Conservation (phyloP, 1,140 invertebrate genomes). For the Bombus superbus region DNA sequence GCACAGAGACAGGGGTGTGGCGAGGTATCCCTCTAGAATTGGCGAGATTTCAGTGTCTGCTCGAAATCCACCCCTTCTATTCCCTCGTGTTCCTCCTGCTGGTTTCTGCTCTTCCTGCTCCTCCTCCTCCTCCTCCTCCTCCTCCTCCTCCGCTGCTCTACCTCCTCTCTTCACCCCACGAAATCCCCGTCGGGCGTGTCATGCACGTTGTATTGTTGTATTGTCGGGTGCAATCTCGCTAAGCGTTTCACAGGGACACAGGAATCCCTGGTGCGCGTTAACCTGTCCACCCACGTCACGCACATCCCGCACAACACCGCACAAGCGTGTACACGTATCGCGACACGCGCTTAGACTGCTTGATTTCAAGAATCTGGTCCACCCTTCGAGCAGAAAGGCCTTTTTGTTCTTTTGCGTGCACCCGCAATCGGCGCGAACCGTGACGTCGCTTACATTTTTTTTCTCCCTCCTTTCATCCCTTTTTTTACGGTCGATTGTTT, state of each 20-base stretch:
- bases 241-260: constrained; percentile 80
- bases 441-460: constrained; percentile 41
- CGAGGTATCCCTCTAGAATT: constrained; percentile 78
- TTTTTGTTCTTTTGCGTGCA: constrained; percentile 54
- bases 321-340: constrained; percentile 20
- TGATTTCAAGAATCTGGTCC: constrained; percentile 66
- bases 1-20: constrained; percentile 52
- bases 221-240: constrained; percentile 83
- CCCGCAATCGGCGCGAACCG: constrained; percentile 47
- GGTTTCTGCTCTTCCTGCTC: constrained; percentile 49
- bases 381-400: constrained; percentile 45
- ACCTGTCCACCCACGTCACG: constrained; percentile 80
- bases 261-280: constrained; percentile 73
- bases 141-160: constrained; percentile 43
- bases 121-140: constrained; percentile 45
- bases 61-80: constrained; percentile 64
- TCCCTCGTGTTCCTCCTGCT: constrained; percentile 21
- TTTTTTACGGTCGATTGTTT: constrained; percentile 16
- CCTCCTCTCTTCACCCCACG: constrained; percentile 53
- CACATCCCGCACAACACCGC: constrained; percentile 55
- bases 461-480: neutral
- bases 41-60: constrained; percentile 82
- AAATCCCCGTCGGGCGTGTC: constrained; percentile 80
- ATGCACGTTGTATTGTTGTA: constrained; percentile 81
- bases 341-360: constrained; percentile 51